These are phyloP conservation scores for Drosophila imparisetae DNA, from an alignment of 2,888 invertebrate genomes.

Conservation along the genomic window DNA sequence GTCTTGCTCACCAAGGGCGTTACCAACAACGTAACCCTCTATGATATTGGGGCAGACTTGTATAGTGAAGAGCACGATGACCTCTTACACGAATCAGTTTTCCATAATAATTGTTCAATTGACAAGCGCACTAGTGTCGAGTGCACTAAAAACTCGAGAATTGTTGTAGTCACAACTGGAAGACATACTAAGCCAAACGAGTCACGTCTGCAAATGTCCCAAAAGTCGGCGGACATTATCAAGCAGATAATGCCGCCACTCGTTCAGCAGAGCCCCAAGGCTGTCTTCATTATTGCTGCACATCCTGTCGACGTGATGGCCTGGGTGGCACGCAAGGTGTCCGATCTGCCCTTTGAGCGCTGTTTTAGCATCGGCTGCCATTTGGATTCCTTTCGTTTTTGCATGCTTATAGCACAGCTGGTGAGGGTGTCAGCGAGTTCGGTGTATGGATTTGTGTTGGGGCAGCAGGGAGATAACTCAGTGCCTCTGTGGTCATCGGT, in stretches of 20 bases:
- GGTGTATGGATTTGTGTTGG: constrained; percentile 94
- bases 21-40: constrained; percentile 90
- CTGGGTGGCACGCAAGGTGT: constrained; percentile 94
- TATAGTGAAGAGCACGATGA: constrained; percentile 84
- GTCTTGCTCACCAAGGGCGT: constrained; percentile 91
- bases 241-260: constrained; percentile 90
- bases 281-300: constrained; percentile 91
- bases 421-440: constrained; percentile 91
- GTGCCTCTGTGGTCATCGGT: constrained; percentile 96
- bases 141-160: constrained; percentile 89
- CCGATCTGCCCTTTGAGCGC: constrained; percentile 92
- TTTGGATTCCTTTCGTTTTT: constrained; percentile 93
- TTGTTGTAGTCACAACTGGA: constrained; percentile 94
- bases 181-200: constrained; percentile 93
- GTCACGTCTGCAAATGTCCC: constrained; percentile 90
- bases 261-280: constrained; percentile 89
- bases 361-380: constrained; percentile 96
- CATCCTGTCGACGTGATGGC: constrained; percentile 96
- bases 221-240: constrained; percentile 93
- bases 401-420: constrained; percentile 91
- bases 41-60: constrained; percentile 91
- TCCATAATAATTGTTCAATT: constrained; percentile 90
- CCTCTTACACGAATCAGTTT: constrained; percentile 89
- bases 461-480: constrained; percentile 94
- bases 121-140: constrained; percentile 88